Evolutionary conservation across 2,888 invertebrate species (phyloP).

Genomic region (Therioaphis trifolii): DNA sequence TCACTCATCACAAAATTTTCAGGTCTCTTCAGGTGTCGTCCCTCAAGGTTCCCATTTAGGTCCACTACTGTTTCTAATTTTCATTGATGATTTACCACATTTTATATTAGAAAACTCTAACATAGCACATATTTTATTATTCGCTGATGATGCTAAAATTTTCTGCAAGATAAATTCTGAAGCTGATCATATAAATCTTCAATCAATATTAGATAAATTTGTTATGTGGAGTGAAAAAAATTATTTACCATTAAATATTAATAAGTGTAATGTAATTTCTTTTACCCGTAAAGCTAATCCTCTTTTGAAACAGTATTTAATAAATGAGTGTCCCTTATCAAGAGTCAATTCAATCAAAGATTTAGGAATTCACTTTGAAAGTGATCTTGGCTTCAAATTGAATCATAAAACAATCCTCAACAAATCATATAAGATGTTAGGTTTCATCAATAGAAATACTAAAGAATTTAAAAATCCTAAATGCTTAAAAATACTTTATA

Average conservation of each 20-base stretch:
- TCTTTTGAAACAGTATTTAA: background rate
- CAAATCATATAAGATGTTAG: slow-evolving; percentile 9
- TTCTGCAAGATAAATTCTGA: slow-evolving; percentile 7
- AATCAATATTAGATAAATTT: background rate
- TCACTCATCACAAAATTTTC: slow-evolving; percentile 47
- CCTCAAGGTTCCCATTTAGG: slow-evolving; percentile 65
- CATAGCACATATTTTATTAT: slow-evolving; percentile 12
- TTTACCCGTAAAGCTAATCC: background rate
- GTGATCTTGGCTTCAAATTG: background rate
- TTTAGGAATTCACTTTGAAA: slow-evolving; percentile 3
- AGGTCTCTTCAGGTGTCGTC: slow-evolving; percentile 60
- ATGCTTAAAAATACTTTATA: background rate
- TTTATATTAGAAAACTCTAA: background rate
- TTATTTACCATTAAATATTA: background rate
- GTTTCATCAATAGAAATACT: background rate
- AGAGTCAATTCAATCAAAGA: slow-evolving; percentile 7
- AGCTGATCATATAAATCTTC: background rate
- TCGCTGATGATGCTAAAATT: slow-evolving; percentile 16
- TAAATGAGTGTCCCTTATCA: background rate
- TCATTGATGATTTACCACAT: slow-evolving; percentile 51
- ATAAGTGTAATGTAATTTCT: background rate
- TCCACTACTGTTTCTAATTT: slow-evolving; percentile 64
- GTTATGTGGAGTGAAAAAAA: background rate
- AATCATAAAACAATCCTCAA: slow-evolving; percentile 5
- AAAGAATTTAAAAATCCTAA: background rate